Evolutionary conservation across 2,888 invertebrate species (phyloP), one percentile per base, ranked within the genome.

Genomic region (Melinaea menophilus): DNA sequence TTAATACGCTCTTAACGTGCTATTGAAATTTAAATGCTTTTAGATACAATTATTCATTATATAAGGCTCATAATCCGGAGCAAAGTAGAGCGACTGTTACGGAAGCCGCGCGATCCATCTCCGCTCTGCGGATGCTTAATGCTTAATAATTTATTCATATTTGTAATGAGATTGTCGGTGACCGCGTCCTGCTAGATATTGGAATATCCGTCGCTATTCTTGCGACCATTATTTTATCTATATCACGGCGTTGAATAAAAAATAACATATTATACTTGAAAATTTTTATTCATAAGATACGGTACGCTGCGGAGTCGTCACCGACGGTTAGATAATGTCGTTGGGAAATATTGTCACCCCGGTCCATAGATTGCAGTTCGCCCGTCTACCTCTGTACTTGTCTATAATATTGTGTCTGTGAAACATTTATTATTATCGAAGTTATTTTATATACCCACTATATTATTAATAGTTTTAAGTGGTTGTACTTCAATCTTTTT

Each of bases 111-210:
- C 79, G 76, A 79, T 63, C 63, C 67, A 72, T 74, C 80, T 79
- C 78, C 79, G 78, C 78, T 75, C 75, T 79, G 79, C 78, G 82
- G 79, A 77, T 81, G 83, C 84, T 85, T 85, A 86, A 86, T 87
- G 86, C 85, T 83, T 79, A 82, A 85, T 87, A 85, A 88, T 89
- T 90, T 88, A 90, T 90, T 90, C 87, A 90, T 87, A 83, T 87
- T 84, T 85, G 83, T 88, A 88, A 88, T 87, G 86, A 87, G 85
- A 88, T 89, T 88, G 86, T 85, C 86, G 84, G 87, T 81, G 81
- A 81, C 82, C 82, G 82, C 84, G 65, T 63, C 62, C 61, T 63
- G 72, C 73, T 76, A 75, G 76, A 76, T 78, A 77, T 76, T 75
- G 78, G 78, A 82, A 80, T 81, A 81, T 85, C 83, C 82, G 79